Evolutionary conservation across 2,888 invertebrate genomes (phyloP).

Genomic region (Drosophila testacea): DNA sequence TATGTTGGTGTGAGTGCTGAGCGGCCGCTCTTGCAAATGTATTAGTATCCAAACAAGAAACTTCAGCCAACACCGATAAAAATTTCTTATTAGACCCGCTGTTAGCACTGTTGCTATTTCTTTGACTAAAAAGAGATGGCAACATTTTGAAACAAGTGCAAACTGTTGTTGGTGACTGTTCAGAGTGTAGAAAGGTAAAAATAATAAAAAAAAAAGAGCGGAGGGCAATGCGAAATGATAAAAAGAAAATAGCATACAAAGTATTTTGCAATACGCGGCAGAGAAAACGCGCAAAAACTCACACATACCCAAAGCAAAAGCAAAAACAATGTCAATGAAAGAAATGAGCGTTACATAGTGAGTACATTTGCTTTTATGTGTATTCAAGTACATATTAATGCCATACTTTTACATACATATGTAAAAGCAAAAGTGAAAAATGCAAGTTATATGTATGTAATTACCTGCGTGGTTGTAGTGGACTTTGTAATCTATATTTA

Average conservation of each 20-base stretch:
- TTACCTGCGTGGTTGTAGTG: slow-evolving; percentile 64
- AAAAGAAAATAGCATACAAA: slow-evolving; percentile 62
- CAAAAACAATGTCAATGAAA: slow-evolving; percentile 53
- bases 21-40: slow-evolving; percentile 19
- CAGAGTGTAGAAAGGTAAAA: slow-evolving; percentile 63
- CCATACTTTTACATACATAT: slow-evolving; percentile 2
- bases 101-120: slow-evolving; percentile 47
- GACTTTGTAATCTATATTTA: slow-evolving; percentile 71
- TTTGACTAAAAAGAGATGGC: slow-evolving; percentile 50
- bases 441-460: slow-evolving; percentile 47
- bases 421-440: slow-evolving; percentile 55
- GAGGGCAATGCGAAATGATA: slow-evolving; percentile 49
- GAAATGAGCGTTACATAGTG: slow-evolving; percentile 36
- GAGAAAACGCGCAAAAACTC: slow-evolving; percentile 65
- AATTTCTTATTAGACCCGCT: slow-evolving; percentile 63
- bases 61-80: slow-evolving; percentile 63
- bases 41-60: slow-evolving; percentile 69
- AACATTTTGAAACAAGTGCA: slow-evolving; percentile 60
- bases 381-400: neutral
- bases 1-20: slow-evolving; percentile 22
- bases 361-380: slow-evolving; percentile 9
- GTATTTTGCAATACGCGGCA: slow-evolving; percentile 52
- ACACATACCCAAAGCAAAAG: slow-evolving; percentile 46
- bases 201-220: slow-evolving; percentile 43
- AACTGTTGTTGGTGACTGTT: slow-evolving; percentile 51